Evolutionary conservation across 2,888 invertebrate genomes (phyloP).

Genomic region (Cenopis cana): DNA sequence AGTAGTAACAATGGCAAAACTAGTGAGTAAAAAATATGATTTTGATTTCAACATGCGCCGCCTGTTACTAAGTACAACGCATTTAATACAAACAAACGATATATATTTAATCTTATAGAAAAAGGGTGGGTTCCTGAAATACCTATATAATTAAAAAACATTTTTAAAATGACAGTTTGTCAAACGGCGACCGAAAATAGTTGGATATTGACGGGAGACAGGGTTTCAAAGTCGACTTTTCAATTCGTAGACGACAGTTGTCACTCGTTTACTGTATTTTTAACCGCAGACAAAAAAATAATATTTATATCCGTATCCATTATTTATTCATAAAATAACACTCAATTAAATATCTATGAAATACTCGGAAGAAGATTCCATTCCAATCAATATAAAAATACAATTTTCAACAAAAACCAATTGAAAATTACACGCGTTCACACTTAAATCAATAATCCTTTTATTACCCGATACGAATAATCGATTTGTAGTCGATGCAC

Average conservation of each 20-base stretch:
- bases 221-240: slow-evolving; percentile 4
- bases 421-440: not conserved
- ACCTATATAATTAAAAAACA: not conserved
- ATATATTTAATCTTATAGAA: too few species aligned
- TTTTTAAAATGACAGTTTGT: slow-evolving; percentile 1
- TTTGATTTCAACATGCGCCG: too few species aligned
- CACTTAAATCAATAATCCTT: slow-evolving; percentile 21
- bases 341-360: too few species aligned
- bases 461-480: slow-evolving; percentile 17
- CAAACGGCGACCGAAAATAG: slow-evolving; percentile 8
- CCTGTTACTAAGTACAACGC: too few species aligned
- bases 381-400: not conserved
- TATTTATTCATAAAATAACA: too few species aligned
- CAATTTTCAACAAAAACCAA: not conserved
- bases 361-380: too few species aligned
- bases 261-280: slow-evolving; percentile 1
- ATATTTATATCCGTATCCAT: not conserved
- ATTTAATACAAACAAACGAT: too few species aligned
- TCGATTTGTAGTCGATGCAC: slow-evolving; percentile 3
- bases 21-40: too few species aligned
- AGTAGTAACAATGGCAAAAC: too few species aligned
- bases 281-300: not conserved
- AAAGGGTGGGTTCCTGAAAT: too few species aligned
- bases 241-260: not conserved
- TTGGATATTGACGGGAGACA: slow-evolving; percentile 22